Percentiles rank a stretch among this genome's conserved stretches.
Conservation (phyloP, 2,888 invertebrate species). For the Girardia tigrina region DNA sequence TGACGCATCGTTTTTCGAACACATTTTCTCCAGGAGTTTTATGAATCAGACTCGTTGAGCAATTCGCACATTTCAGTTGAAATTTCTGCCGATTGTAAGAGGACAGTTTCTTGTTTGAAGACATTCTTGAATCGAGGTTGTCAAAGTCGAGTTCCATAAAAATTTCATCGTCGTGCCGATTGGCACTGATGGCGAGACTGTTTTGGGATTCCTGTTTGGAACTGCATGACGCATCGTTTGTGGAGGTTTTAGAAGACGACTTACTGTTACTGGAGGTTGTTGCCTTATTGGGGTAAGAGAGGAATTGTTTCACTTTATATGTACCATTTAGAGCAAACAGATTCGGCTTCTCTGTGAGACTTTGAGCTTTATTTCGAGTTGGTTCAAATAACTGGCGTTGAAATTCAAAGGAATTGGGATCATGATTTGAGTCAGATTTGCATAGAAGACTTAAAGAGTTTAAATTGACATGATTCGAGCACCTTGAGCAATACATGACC, state of each 20-base stretch:
- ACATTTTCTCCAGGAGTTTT: background rate
- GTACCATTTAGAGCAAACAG: background rate
- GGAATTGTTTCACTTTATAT: background rate
- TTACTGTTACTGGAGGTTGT: background rate
- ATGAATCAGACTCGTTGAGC: background rate
- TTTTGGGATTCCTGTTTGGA: slow-evolving; percentile 4
- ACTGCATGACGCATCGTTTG: background rate
- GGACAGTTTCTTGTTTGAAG: background rate
- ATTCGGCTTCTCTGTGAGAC: background rate
- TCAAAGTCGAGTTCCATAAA: slow-evolving; percentile 19
- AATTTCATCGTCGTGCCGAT: background rate
- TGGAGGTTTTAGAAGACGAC: background rate
- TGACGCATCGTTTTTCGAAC: background rate
- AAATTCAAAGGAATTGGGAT: background rate
- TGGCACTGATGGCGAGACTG: slow-evolving; percentile 3
- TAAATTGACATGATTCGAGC: background rate
- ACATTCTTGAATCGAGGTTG: background rate
- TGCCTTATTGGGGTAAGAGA: background rate
- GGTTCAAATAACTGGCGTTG: background rate
- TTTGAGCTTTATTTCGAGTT: background rate
- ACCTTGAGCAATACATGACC: background rate
- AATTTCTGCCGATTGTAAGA: background rate
- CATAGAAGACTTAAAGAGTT: background rate
- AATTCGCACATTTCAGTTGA: slow-evolving; percentile 4
- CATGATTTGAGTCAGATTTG: background rate